phyloP scores from a whole-genome alignment of 2,888 invertebrate species.

The Meganola albula region DNA sequence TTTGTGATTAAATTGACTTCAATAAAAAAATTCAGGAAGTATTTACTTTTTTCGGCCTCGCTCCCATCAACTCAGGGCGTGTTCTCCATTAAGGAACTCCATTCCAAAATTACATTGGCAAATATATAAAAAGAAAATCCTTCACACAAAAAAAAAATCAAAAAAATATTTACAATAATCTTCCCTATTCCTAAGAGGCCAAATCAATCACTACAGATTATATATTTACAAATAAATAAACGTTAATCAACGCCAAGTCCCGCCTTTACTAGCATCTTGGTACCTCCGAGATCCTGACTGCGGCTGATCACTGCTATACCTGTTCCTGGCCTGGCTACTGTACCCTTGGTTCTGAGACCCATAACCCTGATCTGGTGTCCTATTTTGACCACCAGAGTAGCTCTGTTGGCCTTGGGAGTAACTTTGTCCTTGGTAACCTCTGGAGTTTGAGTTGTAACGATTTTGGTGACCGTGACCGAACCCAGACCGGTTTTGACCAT shows the following conservation, averaged over 20 bases:
- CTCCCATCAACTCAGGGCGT: too few species aligned
- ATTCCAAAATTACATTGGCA: too few species aligned
- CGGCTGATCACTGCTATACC: slow-evolving; percentile 15
- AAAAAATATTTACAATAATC: too few species aligned
- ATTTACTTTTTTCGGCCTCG: too few species aligned
- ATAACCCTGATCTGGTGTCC: slow-evolving; percentile 22
- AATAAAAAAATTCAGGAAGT: too few species aligned
- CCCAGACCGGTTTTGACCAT: slow-evolving; percentile 19
- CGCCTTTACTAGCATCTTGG: slow-evolving; percentile 24
- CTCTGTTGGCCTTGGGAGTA: slow-evolving; percentile 27
- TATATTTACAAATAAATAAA: too few species aligned
- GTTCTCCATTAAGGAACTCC: too few species aligned
- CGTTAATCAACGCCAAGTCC: slow-evolving; percentile 21
- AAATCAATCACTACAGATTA: too few species aligned
- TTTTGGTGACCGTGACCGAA: slow-evolving; percentile 23
- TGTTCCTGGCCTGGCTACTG: slow-evolving; percentile 22
- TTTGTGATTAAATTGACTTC: too few species aligned
- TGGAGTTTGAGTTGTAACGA: slow-evolving; percentile 7
- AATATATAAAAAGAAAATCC: too few species aligned
- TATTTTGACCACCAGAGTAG: slow-evolving; percentile 18
- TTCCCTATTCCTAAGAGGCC: too few species aligned
- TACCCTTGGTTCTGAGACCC: slow-evolving; percentile 21
- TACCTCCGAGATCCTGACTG: slow-evolving; percentile 18
- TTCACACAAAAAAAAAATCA: too few species aligned
- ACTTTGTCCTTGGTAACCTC: slow-evolving; percentile 20